Evolutionary conservation across 2,797 vertebrate species (phyloP).

Genomic region (Esox masquinongy): DNA sequence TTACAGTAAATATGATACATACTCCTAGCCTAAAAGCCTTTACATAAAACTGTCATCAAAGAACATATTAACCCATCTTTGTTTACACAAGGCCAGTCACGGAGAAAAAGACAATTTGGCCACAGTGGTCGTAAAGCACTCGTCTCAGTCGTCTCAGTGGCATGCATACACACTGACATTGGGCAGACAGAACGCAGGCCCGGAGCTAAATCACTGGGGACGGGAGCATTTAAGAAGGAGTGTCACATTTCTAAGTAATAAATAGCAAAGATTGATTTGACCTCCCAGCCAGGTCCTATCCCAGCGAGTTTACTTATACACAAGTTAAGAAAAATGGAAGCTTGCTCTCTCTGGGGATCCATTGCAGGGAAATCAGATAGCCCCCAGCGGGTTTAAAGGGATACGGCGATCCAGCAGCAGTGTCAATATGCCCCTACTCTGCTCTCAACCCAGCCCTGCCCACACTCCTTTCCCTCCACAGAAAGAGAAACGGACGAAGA

Average conservation of each 20-base stretch:
- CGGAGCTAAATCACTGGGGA: constrained; percentile 87
- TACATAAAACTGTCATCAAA: constrained; percentile 84
- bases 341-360: constrained; percentile 81
- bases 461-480: constrained; percentile 42
- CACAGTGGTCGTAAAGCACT: constrained; percentile 77
- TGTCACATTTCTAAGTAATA: constrained; percentile 98
- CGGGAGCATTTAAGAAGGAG: constrained; percentile 90
- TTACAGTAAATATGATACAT: constrained; percentile 89
- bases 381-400: constrained; percentile 82
- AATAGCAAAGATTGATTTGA: constrained; percentile 98
- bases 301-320: constrained; percentile 84
- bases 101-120: constrained; percentile 79
- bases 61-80: constrained; percentile 84
- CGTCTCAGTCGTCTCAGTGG: constrained; percentile 58
- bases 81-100: constrained; percentile 80
- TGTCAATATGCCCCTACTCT: constrained; percentile 82
- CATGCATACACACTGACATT: constrained; percentile 38
- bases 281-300: constrained; percentile 84
- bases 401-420: constrained; percentile 69
- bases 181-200: constrained; percentile 77
- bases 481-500: constrained; percentile 53
- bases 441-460: constrained; percentile 49
- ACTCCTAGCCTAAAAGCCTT: constrained; percentile 83
- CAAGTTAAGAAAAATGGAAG: constrained; percentile 90
- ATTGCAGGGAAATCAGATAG: constrained; percentile 88